Conservation (phyloP, 1,140 invertebrate genomes). For the Bathynomus jamesi region DNA sequence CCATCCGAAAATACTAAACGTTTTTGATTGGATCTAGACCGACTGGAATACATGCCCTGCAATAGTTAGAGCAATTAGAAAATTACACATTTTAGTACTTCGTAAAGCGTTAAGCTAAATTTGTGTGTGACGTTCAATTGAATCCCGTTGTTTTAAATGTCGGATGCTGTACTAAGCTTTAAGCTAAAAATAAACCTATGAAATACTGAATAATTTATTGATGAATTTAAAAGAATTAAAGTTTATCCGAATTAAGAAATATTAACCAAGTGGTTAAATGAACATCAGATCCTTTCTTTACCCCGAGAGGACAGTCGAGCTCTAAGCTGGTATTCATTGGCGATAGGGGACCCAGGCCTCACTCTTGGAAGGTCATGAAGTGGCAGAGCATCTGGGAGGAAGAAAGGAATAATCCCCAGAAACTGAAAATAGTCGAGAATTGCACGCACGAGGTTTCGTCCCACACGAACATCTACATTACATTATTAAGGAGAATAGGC, state of each 20-base stretch:
- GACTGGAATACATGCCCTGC: background rate
- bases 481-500: background rate
- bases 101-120: no score
- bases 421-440: slow-evolving; percentile 18
- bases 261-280: no score
- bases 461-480: slow-evolving; percentile 9
- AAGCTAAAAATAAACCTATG: no score
- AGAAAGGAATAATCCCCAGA: slow-evolving; percentile 14
- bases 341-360: slow-evolving; percentile 35
- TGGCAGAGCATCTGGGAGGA: background rate
- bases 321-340: background rate
- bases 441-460: slow-evolving; percentile 8
- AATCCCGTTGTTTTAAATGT: no score
- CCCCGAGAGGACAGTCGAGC: background rate
- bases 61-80: background rate
- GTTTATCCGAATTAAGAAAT: no score
- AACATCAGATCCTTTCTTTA: no score
- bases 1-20: background rate
- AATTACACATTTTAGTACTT: no score
- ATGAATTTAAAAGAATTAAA: no score
- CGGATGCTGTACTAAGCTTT: no score
- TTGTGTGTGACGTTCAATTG: no score
- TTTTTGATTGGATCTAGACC: background rate
- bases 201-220: no score
- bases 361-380: slow-evolving; percentile 16